Evolutionary conservation across 2,888 invertebrate genomes (phyloP), one percentile per base, ranked within the genome.

Genomic region (Pyrgus malvae): DNA sequence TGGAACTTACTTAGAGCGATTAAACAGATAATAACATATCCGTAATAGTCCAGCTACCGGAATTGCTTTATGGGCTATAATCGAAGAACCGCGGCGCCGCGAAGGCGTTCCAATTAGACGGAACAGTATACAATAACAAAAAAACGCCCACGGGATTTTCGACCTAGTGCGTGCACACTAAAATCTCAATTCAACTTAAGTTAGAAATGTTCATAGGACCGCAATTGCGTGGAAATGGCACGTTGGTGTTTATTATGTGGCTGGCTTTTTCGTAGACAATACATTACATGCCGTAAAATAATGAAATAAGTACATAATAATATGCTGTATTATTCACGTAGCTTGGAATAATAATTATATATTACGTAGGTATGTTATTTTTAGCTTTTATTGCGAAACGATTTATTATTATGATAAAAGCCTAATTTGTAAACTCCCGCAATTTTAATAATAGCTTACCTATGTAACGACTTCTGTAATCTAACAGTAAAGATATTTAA

Each of bases 31-130:
- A 80, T 78, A 75, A 74, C 74, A 76, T 67, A 69, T 74, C 75
- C 67, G 76, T 84, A 83, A 82, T 81, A 74, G 76, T 68, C 67
- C 69, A 67, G 87, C 88, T 89, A 88, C 88, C 85, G 89, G 88
- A 84, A 88, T 88, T 86, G 74, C 76, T 87, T 87, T 87, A 89
- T 87, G 73, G 80, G 80, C 77, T 79, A 80, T 85, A 86, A 85
- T 84, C 83, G 80, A 72, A 72, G 72, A 69, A 71, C 73, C 69
- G 66, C 70, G 84, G 85, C 86, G 86, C 87, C 88, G 73, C 68
- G 72, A 68, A 82, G 84, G 82, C 86, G 84, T 83, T 80, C 70
- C 78, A 74, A 70, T 72, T 70, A 70, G 68, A 65, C 63, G 61
- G 57, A 66, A 68, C 60, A 60, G 61, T 57, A 67, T 66, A 51